Conservation (phyloP, 1,140 invertebrate genomes). For the Temnothorax nylanderi region DNA sequence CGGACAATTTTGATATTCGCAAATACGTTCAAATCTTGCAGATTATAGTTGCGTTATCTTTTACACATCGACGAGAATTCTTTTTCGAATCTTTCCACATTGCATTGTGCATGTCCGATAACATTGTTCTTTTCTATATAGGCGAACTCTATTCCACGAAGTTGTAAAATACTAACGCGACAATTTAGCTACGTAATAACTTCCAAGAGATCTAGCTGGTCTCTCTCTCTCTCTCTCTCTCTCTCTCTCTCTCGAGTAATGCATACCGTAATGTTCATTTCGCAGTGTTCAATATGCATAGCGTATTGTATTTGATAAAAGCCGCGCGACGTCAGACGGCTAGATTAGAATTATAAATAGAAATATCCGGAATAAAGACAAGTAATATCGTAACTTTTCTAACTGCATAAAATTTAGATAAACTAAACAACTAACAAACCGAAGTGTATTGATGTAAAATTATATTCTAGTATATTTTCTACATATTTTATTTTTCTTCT, state of each 20-base stretch:
- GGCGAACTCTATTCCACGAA: not conserved
- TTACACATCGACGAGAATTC: not conserved
- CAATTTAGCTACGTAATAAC: constrained; percentile 38
- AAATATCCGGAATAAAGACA: not conserved
- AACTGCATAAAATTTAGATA: constrained; percentile 2
- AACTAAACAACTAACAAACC: not conserved
- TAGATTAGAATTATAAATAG: not conserved
- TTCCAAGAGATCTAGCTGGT: constrained; percentile 22
- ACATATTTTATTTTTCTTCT: not conserved
- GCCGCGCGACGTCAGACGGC: not conserved
- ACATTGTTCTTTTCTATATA: constrained; percentile 30
- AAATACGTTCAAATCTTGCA: not conserved
- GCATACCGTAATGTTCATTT: not conserved
- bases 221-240: not conserved
- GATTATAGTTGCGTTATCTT: not conserved
- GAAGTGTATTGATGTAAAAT: not conserved
- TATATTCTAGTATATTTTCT: not conserved
- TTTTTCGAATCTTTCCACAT: not conserved
- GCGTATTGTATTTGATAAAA: not conserved
- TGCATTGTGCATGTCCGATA: constrained; percentile 12
- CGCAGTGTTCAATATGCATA: not conserved
- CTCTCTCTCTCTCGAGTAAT: not conserved
- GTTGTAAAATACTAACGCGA: constrained; percentile 25
- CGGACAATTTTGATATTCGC: not conserved
- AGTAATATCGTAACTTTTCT: not conserved